Conservation (phyloP, 1,140 invertebrate species). For the Brachionus rubens region DNA sequence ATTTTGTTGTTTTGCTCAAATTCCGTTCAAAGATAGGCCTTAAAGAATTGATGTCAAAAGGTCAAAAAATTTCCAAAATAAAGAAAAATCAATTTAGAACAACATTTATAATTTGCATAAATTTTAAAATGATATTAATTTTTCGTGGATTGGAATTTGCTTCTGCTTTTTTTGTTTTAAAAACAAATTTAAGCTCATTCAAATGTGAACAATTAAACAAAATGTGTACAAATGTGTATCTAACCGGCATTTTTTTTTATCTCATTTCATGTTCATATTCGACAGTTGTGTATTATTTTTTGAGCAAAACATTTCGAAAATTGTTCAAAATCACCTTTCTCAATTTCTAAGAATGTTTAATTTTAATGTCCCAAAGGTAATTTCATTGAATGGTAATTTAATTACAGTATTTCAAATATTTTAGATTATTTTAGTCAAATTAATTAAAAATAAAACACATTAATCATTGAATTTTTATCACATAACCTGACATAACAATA, state of each 20-base stretch:
- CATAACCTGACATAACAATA: too few relatives aligned
- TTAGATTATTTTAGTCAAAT: too few relatives aligned
- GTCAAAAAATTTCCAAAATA: background rate
- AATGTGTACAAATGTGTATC: conserved; percentile 11
- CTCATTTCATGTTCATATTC: background rate
- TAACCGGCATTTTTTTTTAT: background rate
- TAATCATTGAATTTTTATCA: too few relatives aligned
- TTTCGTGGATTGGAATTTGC: background rate
- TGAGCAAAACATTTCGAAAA: too few relatives aligned
- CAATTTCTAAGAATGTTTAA: too few relatives aligned
- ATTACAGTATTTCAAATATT: too few relatives aligned
- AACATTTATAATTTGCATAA: background rate
- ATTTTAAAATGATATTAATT: background rate
- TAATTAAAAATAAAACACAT: too few relatives aligned
- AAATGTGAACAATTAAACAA: background rate
- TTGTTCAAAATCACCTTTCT: too few relatives aligned
- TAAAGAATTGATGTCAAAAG: background rate
- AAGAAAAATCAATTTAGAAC: background rate
- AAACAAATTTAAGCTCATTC: background rate
- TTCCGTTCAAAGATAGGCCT: background rate
- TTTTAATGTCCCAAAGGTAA: too few relatives aligned
- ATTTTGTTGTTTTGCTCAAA: background rate
- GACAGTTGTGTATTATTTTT: background rate
- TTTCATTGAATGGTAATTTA: too few relatives aligned
- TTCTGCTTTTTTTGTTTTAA: background rate